phyloP scores from a whole-genome alignment of 2,113 vertebrate species.

The Pterocles orientalis region DNA sequence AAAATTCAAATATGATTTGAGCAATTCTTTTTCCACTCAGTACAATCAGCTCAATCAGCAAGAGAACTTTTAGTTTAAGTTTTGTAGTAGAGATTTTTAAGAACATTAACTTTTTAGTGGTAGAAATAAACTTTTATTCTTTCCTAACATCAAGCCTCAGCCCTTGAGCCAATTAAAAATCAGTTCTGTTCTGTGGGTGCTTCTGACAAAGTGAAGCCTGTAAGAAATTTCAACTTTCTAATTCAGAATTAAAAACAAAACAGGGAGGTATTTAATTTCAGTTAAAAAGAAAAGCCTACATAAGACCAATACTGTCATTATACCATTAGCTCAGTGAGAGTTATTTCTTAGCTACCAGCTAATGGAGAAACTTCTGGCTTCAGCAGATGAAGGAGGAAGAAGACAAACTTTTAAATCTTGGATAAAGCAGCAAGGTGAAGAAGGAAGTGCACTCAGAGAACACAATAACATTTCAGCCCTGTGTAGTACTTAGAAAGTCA shows the following conservation, averaged over 20 bases:
- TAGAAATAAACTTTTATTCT: conserved; percentile 44
- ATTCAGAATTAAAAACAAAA: background rate
- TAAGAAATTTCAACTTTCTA: background rate
- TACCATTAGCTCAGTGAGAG: background rate
- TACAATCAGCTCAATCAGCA: background rate
- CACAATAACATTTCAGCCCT: background rate
- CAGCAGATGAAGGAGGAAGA: background rate
- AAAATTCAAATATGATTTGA: background rate
- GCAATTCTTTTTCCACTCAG: background rate
- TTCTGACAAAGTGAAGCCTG: background rate
- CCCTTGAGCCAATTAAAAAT: background rate
- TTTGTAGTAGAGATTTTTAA: conserved; percentile 22
- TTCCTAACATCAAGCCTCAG: background rate
- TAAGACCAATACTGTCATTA: background rate
- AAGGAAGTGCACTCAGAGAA: background rate
- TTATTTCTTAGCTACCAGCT: background rate
- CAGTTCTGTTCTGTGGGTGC: rapidly evolving
- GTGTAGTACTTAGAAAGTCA: background rate
- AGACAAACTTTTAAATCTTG: background rate
- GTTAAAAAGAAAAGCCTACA: background rate
- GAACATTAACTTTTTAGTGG: conserved; percentile 21
- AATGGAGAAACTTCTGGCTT: background rate
- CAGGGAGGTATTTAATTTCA: background rate
- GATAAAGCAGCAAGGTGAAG: background rate
- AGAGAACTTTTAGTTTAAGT: background rate